These are phyloP conservation scores for Riparia riparia DNA, from an alignment of 2,113 vertebrate species.

Conservation along the genomic window DNA sequence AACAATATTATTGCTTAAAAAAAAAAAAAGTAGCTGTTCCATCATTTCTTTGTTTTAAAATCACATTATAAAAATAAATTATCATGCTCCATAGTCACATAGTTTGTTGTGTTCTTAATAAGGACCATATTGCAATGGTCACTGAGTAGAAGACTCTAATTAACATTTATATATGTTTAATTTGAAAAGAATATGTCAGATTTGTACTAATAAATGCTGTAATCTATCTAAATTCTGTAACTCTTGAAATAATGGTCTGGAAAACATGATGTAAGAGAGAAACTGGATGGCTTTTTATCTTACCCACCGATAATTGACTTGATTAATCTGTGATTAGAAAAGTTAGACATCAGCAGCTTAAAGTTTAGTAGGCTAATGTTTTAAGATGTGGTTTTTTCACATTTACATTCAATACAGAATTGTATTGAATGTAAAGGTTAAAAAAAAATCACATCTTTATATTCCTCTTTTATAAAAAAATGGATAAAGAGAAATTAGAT, in stretches of 20 bases:
- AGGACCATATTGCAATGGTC: neutral
- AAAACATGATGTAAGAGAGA: neutral
- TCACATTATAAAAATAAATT: neutral
- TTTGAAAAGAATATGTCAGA: neutral
- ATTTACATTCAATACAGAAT: neutral
- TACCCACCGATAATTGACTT: neutral
- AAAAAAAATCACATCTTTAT: neutral
- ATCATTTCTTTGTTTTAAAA: neutral
- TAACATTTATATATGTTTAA: neutral
- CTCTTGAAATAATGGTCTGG: neutral
- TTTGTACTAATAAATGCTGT: neutral
- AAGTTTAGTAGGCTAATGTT: neutral
- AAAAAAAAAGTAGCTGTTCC: neutral
- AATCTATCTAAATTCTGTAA: neutral
- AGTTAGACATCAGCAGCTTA: neutral
- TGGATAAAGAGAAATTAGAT: constrained; percentile 19
- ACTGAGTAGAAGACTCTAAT: neutral
- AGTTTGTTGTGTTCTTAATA: neutral
- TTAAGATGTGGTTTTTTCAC: neutral
- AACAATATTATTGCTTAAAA: neutral
- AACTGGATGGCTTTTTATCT: neutral
- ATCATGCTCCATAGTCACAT: neutral
- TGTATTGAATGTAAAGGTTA: no score
- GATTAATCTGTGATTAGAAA: neutral
- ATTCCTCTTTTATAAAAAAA: constrained; percentile 6